Percentiles rank a stretch among this genome's conserved stretches.
These are phyloP conservation scores for Drosophila chauvacae DNA, from an alignment of 1,140 invertebrate genomes.

Conservation along the genomic window DNA sequence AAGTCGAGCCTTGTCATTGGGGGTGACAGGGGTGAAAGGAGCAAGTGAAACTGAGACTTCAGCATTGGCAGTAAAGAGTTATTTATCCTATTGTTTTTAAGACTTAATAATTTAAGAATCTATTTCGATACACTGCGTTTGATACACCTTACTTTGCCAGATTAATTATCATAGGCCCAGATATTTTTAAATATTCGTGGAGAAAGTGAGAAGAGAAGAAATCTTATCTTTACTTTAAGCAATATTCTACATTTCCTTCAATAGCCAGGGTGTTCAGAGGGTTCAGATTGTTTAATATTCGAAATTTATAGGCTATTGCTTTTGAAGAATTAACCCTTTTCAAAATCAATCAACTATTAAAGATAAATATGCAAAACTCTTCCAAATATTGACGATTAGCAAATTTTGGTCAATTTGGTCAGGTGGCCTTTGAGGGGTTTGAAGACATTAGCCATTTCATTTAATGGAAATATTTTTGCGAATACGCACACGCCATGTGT, in stretches of 20 bases:
- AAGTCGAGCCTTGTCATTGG: background rate
- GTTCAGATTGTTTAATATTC: too few species aligned
- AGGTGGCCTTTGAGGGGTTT: conserved; percentile 29
- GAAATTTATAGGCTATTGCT: background rate
- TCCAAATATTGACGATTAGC: conserved; percentile 3
- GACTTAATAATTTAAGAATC: background rate
- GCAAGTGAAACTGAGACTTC: background rate
- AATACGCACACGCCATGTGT: conserved; percentile 67
- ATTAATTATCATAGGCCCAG: background rate
- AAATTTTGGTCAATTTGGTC: conserved; percentile 12
- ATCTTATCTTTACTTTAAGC: background rate
- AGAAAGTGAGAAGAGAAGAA: background rate
- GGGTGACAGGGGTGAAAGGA: background rate
- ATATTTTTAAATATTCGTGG: too few species aligned
- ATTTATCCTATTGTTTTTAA: background rate
- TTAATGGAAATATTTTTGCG: conserved; percentile 13
- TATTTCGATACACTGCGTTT: background rate
- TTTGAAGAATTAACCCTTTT: background rate
- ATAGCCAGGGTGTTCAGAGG: background rate
- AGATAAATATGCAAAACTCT: conserved; percentile 14
- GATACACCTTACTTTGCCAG: too few species aligned
- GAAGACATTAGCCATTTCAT: conserved; percentile 39
- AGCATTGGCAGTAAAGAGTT: too few species aligned
- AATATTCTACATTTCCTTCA: background rate
- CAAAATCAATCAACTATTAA: too few species aligned